A percentile compares a stretch with the other conserved stretches of the same genome.
Evolutionary conservation across 2,888 invertebrate species (phyloP).

Genomic region (Cataglyphis livida): DNA sequence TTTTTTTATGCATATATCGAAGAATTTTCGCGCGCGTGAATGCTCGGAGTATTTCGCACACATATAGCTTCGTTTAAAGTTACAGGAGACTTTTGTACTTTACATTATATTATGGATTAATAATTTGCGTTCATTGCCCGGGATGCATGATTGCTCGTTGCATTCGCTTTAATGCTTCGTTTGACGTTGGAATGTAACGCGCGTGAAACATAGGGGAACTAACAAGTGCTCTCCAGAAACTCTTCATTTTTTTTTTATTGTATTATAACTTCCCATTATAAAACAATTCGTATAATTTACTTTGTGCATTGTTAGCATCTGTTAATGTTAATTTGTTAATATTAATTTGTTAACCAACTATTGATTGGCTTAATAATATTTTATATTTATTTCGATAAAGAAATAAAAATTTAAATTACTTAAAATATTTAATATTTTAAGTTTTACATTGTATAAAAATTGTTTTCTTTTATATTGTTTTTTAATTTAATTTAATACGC

Average conservation of each 20-base stretch:
- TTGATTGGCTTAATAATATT: background rate
- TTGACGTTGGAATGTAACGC: conserved; percentile 9
- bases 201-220: background rate
- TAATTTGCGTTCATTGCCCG: conserved; percentile 41
- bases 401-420: conserved; percentile 1
- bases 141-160: conserved; percentile 3
- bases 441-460: background rate
- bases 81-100: background rate
- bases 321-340: too few species aligned
- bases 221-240: background rate
- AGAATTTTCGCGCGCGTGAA: background rate
- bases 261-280: background rate
- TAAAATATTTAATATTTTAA: background rate
- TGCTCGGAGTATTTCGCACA: background rate
- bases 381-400: background rate
- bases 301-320: background rate
- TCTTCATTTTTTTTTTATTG: background rate
- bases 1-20: background rate
- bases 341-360: background rate
- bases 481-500: background rate
- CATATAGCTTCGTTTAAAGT: background rate
- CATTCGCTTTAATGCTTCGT: conserved; percentile 24
- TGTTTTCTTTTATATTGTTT: background rate
- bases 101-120: conserved; percentile 30
- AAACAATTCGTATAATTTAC: background rate